Evolutionary conservation across 1,140 invertebrate genomes (phyloP), one percentile per base, ranked within the genome.

Genomic region (Leptinotarsa undecemlineata): DNA sequence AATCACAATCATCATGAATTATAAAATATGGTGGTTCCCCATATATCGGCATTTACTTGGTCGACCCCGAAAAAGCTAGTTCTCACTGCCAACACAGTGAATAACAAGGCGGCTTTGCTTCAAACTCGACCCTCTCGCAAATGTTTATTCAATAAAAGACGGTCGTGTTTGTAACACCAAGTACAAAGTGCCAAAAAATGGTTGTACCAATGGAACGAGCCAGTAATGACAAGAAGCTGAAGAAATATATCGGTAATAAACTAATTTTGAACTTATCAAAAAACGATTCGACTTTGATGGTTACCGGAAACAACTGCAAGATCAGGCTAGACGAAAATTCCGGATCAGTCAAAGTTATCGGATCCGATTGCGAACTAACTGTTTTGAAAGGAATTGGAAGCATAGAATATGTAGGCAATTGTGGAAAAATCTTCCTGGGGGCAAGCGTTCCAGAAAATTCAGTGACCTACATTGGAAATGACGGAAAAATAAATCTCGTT

Each of bases 381-480:
- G 64, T 73, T 17, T 68, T 57, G 42, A 73, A 73, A 42, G 73
- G 73, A 48, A 74, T 26, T 1, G 73, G 73, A 21, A 62, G 20
- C 19, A 74, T 74, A 15, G 21, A 74, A 62, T 74, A 74, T 48
- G 42, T 74, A n/a, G 73, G 73, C 21, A 74, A 74, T 61, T 67
- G 26, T 62, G 73, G 73, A 42, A 74, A 71, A 71, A 74, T 74
- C 26, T 20, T 2, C 14, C 23, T 71, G 17, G 73, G 73, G 1
- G n/a, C 19, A 20, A 33, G 42, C 33, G 68, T 74, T 42, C 42
- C 67, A n/a, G 51, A 71, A 21, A 42, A 71, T 8, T 21, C 20
- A 14, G 61, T 74, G n/a, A 71, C 19, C 42, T 70, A 69, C 20
- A 57, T 74, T 15, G 73, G 73, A 61, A 74, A 74, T 48, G 51